Conservation (phyloP, 2,797 vertebrate species). For the Hybognathus amarus region DNA sequence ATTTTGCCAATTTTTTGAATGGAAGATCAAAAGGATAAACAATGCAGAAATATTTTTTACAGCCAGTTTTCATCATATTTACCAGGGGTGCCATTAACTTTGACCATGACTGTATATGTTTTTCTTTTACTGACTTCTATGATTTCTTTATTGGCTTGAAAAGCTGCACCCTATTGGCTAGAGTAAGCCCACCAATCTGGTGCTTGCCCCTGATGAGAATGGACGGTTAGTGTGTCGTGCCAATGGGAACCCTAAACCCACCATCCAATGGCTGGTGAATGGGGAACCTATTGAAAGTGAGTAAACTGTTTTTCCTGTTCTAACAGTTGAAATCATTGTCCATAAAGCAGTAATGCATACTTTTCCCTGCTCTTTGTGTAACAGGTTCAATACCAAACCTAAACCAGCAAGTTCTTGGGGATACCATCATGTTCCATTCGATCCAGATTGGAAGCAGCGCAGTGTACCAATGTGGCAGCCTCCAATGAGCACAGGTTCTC, state of each 20-base stretch:
- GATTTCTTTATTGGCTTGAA: slow-evolving; percentile 4
- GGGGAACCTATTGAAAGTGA: slow-evolving; percentile 88
- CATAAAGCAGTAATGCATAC: neutral
- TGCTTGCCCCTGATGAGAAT: slow-evolving; percentile 89
- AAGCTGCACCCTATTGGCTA: slow-evolving; percentile 97
- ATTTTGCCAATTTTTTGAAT: too few relatives aligned
- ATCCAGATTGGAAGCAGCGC: slow-evolving; percentile 92
- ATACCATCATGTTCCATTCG: slow-evolving; percentile 91
- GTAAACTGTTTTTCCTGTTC: slow-evolving; percentile 35
- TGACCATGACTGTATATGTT: too few relatives aligned
- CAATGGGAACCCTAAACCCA: slow-evolving; percentile 93
- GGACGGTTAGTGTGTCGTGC: slow-evolving; percentile 92
- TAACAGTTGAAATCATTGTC: neutral
- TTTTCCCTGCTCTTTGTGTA: neutral
- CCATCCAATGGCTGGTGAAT: slow-evolving; percentile 91
- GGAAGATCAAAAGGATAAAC: too few relatives aligned
- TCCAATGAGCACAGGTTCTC: slow-evolving; percentile 95
- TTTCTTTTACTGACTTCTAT: neutral
- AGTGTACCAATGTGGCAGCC: slow-evolving; percentile 96
- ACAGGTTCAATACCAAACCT: slow-evolving; percentile 79
- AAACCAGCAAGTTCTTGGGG: slow-evolving; percentile 84
- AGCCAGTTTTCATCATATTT: too few relatives aligned
- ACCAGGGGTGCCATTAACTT: too few relatives aligned
- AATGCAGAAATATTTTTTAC: too few relatives aligned
- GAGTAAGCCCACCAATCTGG: slow-evolving; percentile 90